Evolutionary conservation across 1,140 invertebrate genomes (phyloP), one percentile per base, ranked within the genome.

Genomic region (Diachasmimorpha longicaudata): DNA sequence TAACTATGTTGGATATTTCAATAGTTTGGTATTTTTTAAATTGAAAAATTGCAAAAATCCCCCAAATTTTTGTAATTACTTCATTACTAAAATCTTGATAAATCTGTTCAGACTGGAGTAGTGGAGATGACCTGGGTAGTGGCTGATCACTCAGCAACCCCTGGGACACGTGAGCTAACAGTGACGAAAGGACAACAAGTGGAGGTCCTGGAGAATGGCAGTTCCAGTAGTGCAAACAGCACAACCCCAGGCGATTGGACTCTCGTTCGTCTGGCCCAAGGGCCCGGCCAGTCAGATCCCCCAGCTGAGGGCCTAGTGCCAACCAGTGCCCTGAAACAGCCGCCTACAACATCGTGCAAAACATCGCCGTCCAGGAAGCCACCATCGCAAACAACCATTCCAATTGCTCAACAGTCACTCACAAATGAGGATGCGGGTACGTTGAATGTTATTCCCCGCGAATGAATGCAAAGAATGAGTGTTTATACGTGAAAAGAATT

Each of bases 141-240:
- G 11, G 92, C 93, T 19, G 96, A 97, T 85, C 94, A 95, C 84
- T 90, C 89, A n/a, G 94, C 95, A 11, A 85, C 92, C 4, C 87
- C 90, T 1, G 92, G 92, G 71, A 88, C 92, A 13, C 92, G 93
- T 42, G 95, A 97, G 85, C 84, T 97, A 76, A 93, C 91, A 23
- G 95, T 97, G 9, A 90, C 88, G 55, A 96, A 96, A 83, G 95
- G 95, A 10, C 96, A 98, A 87, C 96, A 98, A 87, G 96, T 98
- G 58, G 97, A 98, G 84, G 93, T 98, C 69, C 85, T 98, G 68
- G 96, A 98, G 81, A 89, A 93, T 55, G 86, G 85, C 48, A 83
- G 78, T 23, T 70, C 74, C 8, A 72, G 77, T 31, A 72, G 80
- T 44, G 78, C 73, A 19, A 75, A 78, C 74, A 83, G 81, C 0